phyloP scores from a whole-genome alignment of 2,113 vertebrate genomes.

The Callithrix jacchus region DNA sequence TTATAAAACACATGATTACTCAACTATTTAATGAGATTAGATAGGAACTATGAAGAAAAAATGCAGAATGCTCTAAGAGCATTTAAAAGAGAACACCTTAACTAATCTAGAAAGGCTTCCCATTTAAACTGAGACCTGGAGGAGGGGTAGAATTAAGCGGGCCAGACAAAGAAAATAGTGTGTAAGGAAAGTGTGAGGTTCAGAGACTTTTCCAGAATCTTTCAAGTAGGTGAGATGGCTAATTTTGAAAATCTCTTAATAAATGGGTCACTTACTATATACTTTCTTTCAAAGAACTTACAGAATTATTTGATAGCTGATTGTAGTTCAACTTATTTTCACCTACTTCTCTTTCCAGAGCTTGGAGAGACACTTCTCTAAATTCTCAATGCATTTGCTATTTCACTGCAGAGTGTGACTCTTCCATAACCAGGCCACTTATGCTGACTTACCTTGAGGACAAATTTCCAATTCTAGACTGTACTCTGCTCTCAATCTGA shows the following conservation, averaged over 20 bases:
- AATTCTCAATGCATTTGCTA: constrained; percentile 36
- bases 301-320: background rate
- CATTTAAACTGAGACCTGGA: background rate
- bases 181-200: background rate
- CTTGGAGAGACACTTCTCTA: background rate
- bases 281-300: constrained; percentile 11
- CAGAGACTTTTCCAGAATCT: background rate
- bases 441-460: constrained; percentile 49
- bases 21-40: background rate
- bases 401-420: constrained; percentile 14
- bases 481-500: background rate
- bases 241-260: background rate
- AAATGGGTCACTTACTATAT: background rate
- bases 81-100: background rate
- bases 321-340: constrained; percentile 6
- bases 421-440: background rate
- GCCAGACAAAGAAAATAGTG: background rate
- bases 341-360: background rate
- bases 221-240: background rate
- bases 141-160: background rate
- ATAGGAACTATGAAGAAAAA: background rate
- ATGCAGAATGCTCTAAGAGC: background rate
- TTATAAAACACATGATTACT: background rate
- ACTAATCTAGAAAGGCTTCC: background rate
- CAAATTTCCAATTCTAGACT: constrained; percentile 49